These are phyloP conservation scores for Zoanthus gigantus DNA, from an alignment of 92 coral and sea anemone genomes.

Conservation along the genomic window DNA sequence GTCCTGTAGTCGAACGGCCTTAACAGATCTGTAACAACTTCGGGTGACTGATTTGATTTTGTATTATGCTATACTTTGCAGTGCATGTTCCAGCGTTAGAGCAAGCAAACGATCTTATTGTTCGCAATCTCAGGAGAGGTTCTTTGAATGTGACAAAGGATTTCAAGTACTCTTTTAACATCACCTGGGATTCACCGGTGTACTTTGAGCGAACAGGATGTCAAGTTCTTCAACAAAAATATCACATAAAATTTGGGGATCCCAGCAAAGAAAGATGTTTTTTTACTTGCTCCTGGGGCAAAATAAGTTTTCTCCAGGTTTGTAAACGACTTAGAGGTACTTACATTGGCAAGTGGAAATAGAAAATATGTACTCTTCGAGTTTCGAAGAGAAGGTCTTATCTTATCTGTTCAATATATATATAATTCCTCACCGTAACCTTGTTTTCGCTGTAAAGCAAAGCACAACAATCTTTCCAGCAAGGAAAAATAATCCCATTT, in stretches of 20 bases:
- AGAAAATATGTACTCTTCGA: background rate
- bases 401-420: no score
- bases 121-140: constrained; percentile 31
- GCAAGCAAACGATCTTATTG: background rate
- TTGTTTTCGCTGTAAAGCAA: no score
- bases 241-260: constrained; percentile 1
- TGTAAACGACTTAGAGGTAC: background rate
- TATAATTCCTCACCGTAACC: no score
- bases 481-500: no score
- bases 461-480: no score
- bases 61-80: background rate
- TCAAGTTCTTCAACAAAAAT: background rate
- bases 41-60: no score
- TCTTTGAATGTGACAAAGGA: constrained; percentile 5
- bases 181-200: constrained; percentile 41
- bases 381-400: background rate
- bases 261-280: background rate
- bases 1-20: background rate
- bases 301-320: background rate
- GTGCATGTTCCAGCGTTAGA: constrained; percentile 22
- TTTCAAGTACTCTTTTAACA: constrained; percentile 25
- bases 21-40: background rate
- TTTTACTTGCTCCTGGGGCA: background rate
- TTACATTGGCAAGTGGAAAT: background rate
- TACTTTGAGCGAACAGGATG: constrained; percentile 21